phyloP scores from a whole-genome alignment of 2,888 invertebrate species.

The Dichetophora obliterata region DNA sequence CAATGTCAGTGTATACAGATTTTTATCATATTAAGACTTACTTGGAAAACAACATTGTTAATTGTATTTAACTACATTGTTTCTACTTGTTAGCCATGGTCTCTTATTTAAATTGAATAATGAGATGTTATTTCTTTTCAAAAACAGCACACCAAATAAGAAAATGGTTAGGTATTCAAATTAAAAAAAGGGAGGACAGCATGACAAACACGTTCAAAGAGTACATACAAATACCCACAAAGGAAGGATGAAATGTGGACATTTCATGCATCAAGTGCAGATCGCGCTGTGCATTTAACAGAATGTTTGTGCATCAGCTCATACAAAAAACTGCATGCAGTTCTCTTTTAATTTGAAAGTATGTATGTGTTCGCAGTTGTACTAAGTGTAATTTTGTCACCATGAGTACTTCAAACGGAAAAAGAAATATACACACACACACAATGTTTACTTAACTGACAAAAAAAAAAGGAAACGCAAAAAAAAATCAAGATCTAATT shows the following conservation, averaged over 20 bases:
- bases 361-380: neutral
- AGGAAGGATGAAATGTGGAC: neutral
- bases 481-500: constrained; percentile 16
- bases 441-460: too few relatives aligned
- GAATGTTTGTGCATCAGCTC: neutral
- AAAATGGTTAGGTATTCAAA: too few relatives aligned
- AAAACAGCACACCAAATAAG: neutral
- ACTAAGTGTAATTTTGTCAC: constrained; percentile 18
- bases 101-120: neutral
- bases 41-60: too few relatives aligned
- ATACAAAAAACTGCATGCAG: neutral
- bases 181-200: too few relatives aligned
- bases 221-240: neutral
- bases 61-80: too few relatives aligned
- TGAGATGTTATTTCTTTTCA: neutral
- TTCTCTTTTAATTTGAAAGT: neutral
- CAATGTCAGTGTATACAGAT: too few relatives aligned
- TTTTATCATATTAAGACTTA: too few relatives aligned
- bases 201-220: too few relatives aligned
- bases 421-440: neutral
- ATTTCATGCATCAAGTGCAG: constrained; percentile 14
- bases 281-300: neutral
- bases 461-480: neutral
- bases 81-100: neutral
- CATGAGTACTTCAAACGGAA: neutral